phyloP scores from a whole-genome alignment of 2,797 vertebrate species.

The Melanotaenia maccullochi region DNA sequence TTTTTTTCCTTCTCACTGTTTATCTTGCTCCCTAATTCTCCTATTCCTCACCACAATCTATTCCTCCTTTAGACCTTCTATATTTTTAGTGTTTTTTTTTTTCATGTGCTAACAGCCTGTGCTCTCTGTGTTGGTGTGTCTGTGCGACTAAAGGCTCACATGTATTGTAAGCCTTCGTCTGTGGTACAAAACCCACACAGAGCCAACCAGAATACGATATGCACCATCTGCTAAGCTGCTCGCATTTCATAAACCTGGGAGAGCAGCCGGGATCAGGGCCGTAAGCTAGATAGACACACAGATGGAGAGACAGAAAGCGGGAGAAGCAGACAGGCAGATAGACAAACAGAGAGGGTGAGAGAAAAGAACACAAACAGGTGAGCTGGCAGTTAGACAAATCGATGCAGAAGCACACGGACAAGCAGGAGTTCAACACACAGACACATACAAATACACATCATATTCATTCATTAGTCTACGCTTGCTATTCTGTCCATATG shows the following conservation, averaged over 20 bases:
- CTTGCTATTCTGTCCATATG: constrained; percentile 2
- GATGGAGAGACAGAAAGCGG: constrained; percentile 56
- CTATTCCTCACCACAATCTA: constrained; percentile 10
- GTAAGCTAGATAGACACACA: constrained; percentile 75
- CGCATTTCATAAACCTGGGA: constrained; percentile 79
- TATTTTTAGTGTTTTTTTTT: constrained; percentile 17
- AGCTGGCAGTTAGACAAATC: constrained; percentile 20
- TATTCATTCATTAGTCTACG: constrained; percentile 26
- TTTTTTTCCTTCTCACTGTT: not conserved
- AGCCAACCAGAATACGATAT: constrained; percentile 76
- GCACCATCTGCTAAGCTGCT: constrained; percentile 80
- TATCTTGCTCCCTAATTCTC: constrained; percentile 15
- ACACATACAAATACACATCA: constrained; percentile 9
- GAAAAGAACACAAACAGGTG: constrained; percentile 25
- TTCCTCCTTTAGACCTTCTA: constrained; percentile 18
- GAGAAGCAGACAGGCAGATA: constrained; percentile 26
- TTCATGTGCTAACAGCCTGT: constrained; percentile 59
- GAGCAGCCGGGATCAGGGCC: constrained; percentile 73
- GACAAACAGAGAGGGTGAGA: constrained; percentile 11
- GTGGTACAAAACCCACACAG: constrained; percentile 77
- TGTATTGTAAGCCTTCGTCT: constrained; percentile 76
- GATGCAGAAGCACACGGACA: constrained; percentile 18
- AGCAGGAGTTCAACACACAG: constrained; percentile 56
- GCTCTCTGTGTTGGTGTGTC: constrained; percentile 64
- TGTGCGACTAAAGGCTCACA: constrained; percentile 75